Conservation (phyloP, 2,113 vertebrate genomes). For the human region DNA sequence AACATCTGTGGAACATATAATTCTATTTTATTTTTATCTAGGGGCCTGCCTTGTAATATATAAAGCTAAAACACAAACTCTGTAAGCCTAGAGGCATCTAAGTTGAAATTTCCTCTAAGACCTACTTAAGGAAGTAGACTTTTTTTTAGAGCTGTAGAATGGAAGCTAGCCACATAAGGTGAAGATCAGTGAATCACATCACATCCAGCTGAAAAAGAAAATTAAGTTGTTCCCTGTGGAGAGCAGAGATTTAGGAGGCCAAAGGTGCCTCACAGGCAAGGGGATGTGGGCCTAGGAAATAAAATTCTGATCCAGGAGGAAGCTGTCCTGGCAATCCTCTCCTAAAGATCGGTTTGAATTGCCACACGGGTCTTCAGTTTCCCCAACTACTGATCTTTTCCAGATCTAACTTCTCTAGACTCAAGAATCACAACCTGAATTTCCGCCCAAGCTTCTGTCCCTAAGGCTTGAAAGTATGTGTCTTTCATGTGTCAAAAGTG, state of each 20-base stretch:
- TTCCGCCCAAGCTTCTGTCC: not conserved
- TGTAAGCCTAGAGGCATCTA: not conserved
- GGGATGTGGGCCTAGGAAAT: not conserved
- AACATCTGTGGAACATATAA: not conserved
- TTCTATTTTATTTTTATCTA: not conserved
- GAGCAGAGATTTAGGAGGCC: not conserved
- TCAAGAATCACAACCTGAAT: not conserved
- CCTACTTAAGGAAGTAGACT: not conserved
- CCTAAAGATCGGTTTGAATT: not conserved
- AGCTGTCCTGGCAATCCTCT: not conserved
- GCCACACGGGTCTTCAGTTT: not conserved
- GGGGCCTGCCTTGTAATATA: not conserved
- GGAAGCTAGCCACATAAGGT: not conserved
- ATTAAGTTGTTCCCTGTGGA: not conserved
- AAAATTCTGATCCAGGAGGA: not conserved
- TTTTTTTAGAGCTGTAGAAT: not conserved
- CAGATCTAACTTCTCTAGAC: not conserved
- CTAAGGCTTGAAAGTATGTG: not conserved
- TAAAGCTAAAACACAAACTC: not conserved
- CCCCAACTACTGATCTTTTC: not conserved
- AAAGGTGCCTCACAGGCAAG: not conserved
- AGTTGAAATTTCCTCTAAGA: not conserved
- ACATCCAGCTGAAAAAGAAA: not conserved
- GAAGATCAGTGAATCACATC: slow-evolving; percentile 16
- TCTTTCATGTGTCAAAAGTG: not conserved